Conservation (phyloP, 2,888 invertebrate species). For the Hesperia comma region DNA sequence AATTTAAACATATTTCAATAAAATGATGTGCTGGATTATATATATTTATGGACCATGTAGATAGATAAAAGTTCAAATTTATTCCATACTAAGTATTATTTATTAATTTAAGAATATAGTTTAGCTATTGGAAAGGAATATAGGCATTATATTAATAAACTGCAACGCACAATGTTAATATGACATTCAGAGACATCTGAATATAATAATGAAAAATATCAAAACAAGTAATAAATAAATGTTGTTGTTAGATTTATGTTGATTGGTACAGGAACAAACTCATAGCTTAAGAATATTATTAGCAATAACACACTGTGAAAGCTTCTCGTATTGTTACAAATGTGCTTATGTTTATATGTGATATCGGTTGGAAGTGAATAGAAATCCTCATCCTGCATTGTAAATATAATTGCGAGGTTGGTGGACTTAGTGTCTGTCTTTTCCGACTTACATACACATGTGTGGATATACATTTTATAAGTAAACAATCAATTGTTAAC, state of each 20-base stretch:
- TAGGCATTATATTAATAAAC: too few species aligned
- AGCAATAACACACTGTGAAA: background rate
- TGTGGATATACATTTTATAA: background rate
- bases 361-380: background rate
- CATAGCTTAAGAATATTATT: background rate
- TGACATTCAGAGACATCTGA: background rate
- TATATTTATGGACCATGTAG: too few species aligned
- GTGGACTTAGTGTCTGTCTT: background rate
- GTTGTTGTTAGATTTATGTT: background rate
- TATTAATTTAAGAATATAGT: too few species aligned
- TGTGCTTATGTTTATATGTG: background rate
- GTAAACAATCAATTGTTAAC: background rate
- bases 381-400: background rate
- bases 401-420: background rate
- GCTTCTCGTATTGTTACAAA: slow-evolving; percentile 1
- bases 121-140: too few species aligned
- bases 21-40: too few species aligned
- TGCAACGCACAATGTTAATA: background rate
- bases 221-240: background rate
- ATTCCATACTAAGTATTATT: too few species aligned
- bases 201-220: background rate
- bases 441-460: background rate
- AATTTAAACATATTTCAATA: too few species aligned
- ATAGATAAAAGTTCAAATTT: too few species aligned
- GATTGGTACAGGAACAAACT: background rate